phyloP scores from a whole-genome alignment of 2,888 invertebrate genomes.

The Cremastobaeus sp. region DNA sequence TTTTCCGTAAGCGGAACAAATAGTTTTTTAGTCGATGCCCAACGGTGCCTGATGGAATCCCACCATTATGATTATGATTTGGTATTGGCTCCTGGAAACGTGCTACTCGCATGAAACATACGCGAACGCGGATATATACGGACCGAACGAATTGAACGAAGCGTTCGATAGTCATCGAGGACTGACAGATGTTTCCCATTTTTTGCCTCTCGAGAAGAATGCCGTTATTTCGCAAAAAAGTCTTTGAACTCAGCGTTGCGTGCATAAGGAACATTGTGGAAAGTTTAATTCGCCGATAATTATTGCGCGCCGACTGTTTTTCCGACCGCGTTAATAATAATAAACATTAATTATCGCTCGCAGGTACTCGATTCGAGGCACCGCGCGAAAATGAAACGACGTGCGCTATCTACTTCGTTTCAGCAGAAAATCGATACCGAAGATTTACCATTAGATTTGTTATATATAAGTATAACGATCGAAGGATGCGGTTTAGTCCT shows the following conservation, averaged over 20 bases:
- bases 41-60: constrained; percentile 66
- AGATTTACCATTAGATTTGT: constrained; percentile 30
- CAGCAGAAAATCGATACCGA: no score
- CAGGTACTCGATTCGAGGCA: no score
- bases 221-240: constrained; percentile 77
- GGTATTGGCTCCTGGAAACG: constrained; percentile 61
- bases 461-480: constrained; percentile 36
- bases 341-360: no score
- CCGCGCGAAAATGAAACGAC: no score
- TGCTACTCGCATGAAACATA: constrained; percentile 61
- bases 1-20: constrained; percentile 72
- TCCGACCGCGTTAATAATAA: no score
- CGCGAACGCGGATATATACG: constrained; percentile 65
- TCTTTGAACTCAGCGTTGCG: constrained; percentile 71
- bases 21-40: constrained; percentile 69
- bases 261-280: constrained; percentile 46
- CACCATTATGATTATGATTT: constrained; percentile 63
- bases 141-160: constrained; percentile 68
- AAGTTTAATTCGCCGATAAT: constrained; percentile 44
- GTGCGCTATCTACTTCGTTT: no score
- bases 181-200: constrained; percentile 77
- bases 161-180: constrained; percentile 76
- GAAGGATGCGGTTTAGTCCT: constrained; percentile 46
- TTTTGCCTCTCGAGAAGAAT: constrained; percentile 70
- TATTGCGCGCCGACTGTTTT: constrained; percentile 1